Evolutionary conservation across 2,888 invertebrate genomes (phyloP).

Genomic region (Mimas tiliae): DNA sequence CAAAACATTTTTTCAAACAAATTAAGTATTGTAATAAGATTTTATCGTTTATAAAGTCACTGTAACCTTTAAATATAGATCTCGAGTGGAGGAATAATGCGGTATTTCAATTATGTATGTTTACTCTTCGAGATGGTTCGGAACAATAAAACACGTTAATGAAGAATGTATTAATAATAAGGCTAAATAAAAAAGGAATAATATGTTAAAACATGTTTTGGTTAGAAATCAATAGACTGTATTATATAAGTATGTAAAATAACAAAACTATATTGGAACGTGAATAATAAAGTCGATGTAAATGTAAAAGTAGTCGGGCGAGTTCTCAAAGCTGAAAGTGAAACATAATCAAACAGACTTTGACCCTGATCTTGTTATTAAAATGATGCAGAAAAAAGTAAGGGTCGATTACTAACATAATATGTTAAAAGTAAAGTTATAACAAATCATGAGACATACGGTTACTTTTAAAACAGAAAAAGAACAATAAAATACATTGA

Average conservation of each 20-base stretch:
- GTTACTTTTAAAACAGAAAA: constrained; percentile 32
- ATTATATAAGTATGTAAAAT: not conserved
- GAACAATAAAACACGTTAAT: not conserved
- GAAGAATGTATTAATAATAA: not conserved
- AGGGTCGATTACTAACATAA: constrained; percentile 25
- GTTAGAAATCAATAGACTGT: not conserved
- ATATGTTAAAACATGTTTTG: not conserved
- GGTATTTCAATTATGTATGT: constrained; percentile 7
- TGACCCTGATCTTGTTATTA: constrained; percentile 24
- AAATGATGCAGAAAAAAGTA: constrained; percentile 15
- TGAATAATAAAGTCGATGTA: not conserved
- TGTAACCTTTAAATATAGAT: not conserved
- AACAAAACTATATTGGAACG: not conserved
- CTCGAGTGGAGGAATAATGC: constrained; percentile 8
- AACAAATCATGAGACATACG: constrained; percentile 25
- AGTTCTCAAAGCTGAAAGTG: constrained; percentile 16
- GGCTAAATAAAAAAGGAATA: not conserved
- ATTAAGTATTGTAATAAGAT: not conserved
- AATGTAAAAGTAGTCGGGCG: constrained; percentile 5
- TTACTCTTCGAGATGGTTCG: not conserved
- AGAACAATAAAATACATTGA: constrained; percentile 42
- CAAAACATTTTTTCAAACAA: not conserved
- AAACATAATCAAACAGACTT: constrained; percentile 26
- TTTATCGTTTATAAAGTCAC: not conserved
- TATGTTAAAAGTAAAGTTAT: constrained; percentile 11